Evolutionary conservation across 1,140 invertebrate species (phyloP).

Genomic region (Drosophila pandora): DNA sequence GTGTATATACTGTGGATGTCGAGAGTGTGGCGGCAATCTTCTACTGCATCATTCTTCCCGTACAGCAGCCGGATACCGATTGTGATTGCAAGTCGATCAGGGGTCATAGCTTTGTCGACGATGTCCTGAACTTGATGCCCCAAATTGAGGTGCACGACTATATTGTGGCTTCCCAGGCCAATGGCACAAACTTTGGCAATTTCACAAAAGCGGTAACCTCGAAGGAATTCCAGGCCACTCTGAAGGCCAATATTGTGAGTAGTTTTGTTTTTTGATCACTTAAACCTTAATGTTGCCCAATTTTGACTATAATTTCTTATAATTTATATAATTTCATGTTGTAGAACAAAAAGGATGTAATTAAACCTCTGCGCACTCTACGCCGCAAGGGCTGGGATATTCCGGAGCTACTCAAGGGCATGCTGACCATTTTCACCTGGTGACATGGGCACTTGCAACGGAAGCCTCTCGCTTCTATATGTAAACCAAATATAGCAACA

Average conservation of each 20-base stretch:
- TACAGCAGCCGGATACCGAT: conserved; percentile 6
- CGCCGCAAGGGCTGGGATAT: conserved; percentile 63
- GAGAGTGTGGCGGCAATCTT: conserved; percentile 55
- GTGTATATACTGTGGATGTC: conserved; percentile 50
- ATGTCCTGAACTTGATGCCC: conserved; percentile 53
- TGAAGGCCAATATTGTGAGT: conserved; percentile 54
- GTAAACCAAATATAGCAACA: conserved; percentile 52
- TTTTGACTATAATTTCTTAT: background rate
- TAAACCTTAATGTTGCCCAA: no score
- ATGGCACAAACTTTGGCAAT: conserved; percentile 39
- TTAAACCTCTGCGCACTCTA: conserved; percentile 37
- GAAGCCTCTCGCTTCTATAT: conserved; percentile 9
- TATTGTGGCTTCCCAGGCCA: background rate
- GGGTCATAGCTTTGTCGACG: conserved; percentile 47
- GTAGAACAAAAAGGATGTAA: conserved; percentile 53
- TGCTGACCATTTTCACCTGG: conserved; percentile 53
- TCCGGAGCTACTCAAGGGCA: conserved; percentile 34
- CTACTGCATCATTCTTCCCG: conserved; percentile 42
- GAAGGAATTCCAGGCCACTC: conserved; percentile 36
- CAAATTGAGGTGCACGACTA: conserved; percentile 32
- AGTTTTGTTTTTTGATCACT: background rate
- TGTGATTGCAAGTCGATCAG: conserved; percentile 47
- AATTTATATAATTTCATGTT: background rate
- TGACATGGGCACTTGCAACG: conserved; percentile 3
- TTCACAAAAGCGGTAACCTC: conserved; percentile 43